These are phyloP conservation scores for Elephantulus edwardii DNA, from an alignment of 2,113 vertebrate species.

Conservation along the genomic window DNA sequence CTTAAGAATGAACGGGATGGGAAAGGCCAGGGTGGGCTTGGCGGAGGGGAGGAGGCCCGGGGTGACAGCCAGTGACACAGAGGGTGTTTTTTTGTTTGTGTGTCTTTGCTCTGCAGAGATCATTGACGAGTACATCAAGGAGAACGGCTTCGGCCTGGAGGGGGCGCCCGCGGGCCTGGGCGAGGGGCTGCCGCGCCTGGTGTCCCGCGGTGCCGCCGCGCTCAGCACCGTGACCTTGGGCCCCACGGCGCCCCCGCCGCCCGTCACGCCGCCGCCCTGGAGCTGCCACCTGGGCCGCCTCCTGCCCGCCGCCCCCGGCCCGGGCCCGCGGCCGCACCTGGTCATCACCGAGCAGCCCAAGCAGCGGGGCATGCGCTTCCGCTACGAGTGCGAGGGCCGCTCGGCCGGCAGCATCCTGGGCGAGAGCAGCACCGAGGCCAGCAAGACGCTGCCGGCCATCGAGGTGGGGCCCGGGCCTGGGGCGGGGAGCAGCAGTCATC, in stretches of 20 bases:
- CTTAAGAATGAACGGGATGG: too few species aligned
- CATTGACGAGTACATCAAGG: conserved; percentile 84
- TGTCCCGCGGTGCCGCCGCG: conserved; percentile 50
- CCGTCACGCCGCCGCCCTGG: conserved; percentile 65
- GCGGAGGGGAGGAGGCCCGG: too few species aligned
- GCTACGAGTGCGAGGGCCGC: conserved; percentile 94
- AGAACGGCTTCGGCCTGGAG: conserved; percentile 76
- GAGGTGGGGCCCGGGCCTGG: conserved; percentile 82
- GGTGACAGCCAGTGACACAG: background rate
- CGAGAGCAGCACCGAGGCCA: conserved; percentile 88
- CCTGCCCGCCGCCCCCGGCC: background rate
- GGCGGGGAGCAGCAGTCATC: too few species aligned
- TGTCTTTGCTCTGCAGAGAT: conserved; percentile 80
- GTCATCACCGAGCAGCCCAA: conserved; percentile 93
- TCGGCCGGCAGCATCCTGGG: conserved; percentile 95
- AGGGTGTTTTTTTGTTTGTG: background rate
- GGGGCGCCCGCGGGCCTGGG: conserved; percentile 49
- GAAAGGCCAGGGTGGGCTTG: too few species aligned
- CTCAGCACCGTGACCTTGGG: conserved; percentile 69
- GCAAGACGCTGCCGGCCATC: conserved; percentile 91
- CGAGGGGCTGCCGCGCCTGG: conserved; percentile 66
- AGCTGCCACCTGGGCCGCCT: conserved; percentile 54
- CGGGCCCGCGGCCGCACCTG: conserved; percentile 81
- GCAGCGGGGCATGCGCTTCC: conserved; percentile 95
- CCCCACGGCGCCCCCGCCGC: conserved; percentile 34